Evolutionary conservation across 2,113 vertebrate species (phyloP).

Genomic region (Electrona antarctica): DNA sequence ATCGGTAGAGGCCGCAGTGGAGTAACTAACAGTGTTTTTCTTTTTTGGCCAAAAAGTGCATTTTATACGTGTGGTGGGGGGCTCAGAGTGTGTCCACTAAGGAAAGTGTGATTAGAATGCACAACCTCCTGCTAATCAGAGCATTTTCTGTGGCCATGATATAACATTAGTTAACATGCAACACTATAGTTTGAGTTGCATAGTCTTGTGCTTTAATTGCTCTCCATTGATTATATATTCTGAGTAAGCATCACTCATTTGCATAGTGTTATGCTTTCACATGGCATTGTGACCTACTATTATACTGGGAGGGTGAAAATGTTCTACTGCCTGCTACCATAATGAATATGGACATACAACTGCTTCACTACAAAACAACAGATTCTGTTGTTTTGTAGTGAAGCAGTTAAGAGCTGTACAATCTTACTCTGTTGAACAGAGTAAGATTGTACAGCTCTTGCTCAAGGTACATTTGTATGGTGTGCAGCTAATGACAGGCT

Average conservation of each 20-base stretch:
- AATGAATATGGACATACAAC: constrained; percentile 47
- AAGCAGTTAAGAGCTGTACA: too few relatives aligned
- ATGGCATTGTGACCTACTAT: constrained; percentile 55
- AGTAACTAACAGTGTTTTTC: too few relatives aligned
- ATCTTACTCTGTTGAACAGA: too few relatives aligned
- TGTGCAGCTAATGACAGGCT: neutral
- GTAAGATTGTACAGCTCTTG: constrained; percentile 16
- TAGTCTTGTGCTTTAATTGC: constrained; percentile 65
- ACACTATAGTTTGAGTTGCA: constrained; percentile 50
- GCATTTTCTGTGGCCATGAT: too few relatives aligned
- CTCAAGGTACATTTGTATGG: constrained; percentile 5
- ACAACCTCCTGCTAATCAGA: too few relatives aligned
- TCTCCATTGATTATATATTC: constrained; percentile 68
- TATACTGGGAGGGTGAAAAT: constrained; percentile 59
- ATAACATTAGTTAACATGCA: constrained; percentile 54
- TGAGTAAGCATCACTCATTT: constrained; percentile 51
- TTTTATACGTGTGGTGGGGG: too few relatives aligned
- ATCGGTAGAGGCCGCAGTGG: too few relatives aligned
- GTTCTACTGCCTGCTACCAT: constrained; percentile 45
- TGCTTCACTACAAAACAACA: neutral
- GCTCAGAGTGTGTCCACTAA: too few relatives aligned
- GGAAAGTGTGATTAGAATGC: too few relatives aligned
- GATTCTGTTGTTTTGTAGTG: too few relatives aligned
- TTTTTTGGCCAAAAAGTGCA: too few relatives aligned
- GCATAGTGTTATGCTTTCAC: constrained; percentile 61